Evolutionary conservation across 2,797 vertebrate species (phyloP), one percentile per base, ranked within the genome.

Genomic region (Vireo griseus): DNA sequence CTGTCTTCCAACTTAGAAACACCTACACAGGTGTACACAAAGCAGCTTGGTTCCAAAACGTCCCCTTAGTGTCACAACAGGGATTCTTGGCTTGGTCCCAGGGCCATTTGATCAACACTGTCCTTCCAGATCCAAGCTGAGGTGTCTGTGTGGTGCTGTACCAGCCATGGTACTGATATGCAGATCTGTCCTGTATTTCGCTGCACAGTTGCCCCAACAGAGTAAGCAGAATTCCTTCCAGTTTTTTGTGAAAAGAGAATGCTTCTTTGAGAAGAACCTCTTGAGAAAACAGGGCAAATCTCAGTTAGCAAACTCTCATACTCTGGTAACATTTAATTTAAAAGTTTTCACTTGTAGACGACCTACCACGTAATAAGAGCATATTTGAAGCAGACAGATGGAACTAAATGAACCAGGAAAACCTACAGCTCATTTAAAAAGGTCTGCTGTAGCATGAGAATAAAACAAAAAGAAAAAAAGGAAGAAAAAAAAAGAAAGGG

Each of bases 351-450:
- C 54, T 57, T 69, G n/a, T 45, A 92, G 92, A 71, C 10, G 69
- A 66, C 72, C 54, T 92, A 59, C 73, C 45, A 84, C 3, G 2
- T 78, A 72, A 55, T 91, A 80, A 95, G 62, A 75, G 37, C 62
- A 4, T 94, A 66, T 90, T 94, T 88, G 82, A 94, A 81, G 20
- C 62, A 86, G 76, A 63, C 73, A 88, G 65, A 91, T 94, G 89
- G 61, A 88, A 65, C 28, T 68, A 91, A 95, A 91, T 62, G 69
- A 91, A 91, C 65, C 50, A 78, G 87, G 61, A 65, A 63, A 88
- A 86, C 50, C 39, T 88, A 77, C 15, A 71, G 21, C 40, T 94
- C 52, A 44, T 91, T 94, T 78, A 3, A 77, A 86, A 94, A 90
- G 19, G 54, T 80, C 76, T 92, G 54, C 62, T 78, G 31, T 61